Percentiles rank a stretch among this genome's conserved stretches.
phyloP scores from a whole-genome alignment of 2,797 vertebrate species.

The Epinephelus coioides region DNA sequence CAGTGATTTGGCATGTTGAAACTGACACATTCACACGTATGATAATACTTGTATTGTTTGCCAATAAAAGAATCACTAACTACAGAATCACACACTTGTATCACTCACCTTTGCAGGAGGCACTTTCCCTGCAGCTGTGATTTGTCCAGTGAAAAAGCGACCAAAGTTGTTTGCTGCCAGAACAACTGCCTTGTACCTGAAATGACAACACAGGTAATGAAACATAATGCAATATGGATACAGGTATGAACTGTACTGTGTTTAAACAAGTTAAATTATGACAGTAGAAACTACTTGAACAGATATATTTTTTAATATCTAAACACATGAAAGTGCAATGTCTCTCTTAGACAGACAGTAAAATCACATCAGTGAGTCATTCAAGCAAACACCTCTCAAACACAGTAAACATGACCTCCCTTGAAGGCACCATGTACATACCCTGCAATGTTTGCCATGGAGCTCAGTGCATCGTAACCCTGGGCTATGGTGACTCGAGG shows the following conservation, averaged over 20 bases:
- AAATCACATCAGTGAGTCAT: background rate
- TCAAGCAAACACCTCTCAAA: background rate
- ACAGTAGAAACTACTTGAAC: background rate
- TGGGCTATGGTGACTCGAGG: constrained; percentile 91
- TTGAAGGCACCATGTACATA: constrained; percentile 45
- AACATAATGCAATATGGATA: background rate
- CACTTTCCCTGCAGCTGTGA: constrained; percentile 86
- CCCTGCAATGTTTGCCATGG: constrained; percentile 90
- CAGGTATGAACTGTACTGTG: background rate
- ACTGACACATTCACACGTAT: background rate
- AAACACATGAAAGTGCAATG: background rate
- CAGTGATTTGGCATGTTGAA: background rate
- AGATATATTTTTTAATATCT: background rate
- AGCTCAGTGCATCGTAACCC: constrained; percentile 88
- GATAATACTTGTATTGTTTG: background rate
- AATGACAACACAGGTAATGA: constrained; percentile 32
- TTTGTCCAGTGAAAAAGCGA: constrained; percentile 89
- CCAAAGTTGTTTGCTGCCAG: constrained; percentile 95
- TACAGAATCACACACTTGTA: background rate
- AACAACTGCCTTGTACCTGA: constrained; percentile 96
- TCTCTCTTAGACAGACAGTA: background rate
- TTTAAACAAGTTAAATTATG: constrained; percentile 1
- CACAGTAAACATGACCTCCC: rapidly evolving
- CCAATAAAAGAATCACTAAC: background rate
- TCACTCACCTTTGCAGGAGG: constrained; percentile 84